These are phyloP conservation scores for Lagodon rhomboides DNA, from an alignment of 2,797 vertebrate species.

Conservation along the genomic window DNA sequence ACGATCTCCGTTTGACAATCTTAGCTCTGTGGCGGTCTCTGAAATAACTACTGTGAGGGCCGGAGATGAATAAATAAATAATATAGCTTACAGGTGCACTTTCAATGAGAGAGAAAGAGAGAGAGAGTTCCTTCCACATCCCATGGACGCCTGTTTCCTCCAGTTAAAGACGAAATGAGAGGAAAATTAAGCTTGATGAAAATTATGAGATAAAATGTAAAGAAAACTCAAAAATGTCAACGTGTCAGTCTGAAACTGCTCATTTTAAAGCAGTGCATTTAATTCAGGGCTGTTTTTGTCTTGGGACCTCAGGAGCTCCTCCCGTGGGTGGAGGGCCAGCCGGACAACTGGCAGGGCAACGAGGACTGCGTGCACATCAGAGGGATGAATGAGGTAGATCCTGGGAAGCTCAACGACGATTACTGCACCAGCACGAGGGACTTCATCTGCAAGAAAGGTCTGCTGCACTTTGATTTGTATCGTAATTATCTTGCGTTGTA, in stretches of 20 bases:
- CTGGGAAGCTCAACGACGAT: conserved; percentile 82
- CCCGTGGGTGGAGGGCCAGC: conserved; percentile 78
- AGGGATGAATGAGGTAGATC: conserved; percentile 49
- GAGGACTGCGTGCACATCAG: conserved; percentile 84
- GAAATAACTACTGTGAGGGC: too few relatives aligned
- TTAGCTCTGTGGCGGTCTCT: too few relatives aligned
- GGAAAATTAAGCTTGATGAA: too few relatives aligned
- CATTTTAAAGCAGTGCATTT: background rate
- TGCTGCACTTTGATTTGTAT: fast-evolving
- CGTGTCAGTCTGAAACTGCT: background rate
- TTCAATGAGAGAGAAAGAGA: too few relatives aligned
- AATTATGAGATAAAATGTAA: too few relatives aligned
- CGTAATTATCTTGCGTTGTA: background rate
- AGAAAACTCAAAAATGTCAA: too few relatives aligned
- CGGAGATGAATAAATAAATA: too few relatives aligned
- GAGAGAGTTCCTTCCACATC: too few relatives aligned
- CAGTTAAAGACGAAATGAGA: too few relatives aligned
- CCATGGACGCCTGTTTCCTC: too few relatives aligned
- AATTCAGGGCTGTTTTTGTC: background rate
- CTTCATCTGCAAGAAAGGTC: conserved; percentile 87
- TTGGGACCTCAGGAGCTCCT: conserved; percentile 69
- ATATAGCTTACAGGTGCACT: too few relatives aligned
- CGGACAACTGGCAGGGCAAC: conserved; percentile 81
- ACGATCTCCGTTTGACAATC: background rate
- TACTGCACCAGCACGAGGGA: conserved; percentile 71